Evolutionary conservation across 2,113 vertebrate genomes (phyloP).

Genomic region (Circaetus cinerascens): DNA sequence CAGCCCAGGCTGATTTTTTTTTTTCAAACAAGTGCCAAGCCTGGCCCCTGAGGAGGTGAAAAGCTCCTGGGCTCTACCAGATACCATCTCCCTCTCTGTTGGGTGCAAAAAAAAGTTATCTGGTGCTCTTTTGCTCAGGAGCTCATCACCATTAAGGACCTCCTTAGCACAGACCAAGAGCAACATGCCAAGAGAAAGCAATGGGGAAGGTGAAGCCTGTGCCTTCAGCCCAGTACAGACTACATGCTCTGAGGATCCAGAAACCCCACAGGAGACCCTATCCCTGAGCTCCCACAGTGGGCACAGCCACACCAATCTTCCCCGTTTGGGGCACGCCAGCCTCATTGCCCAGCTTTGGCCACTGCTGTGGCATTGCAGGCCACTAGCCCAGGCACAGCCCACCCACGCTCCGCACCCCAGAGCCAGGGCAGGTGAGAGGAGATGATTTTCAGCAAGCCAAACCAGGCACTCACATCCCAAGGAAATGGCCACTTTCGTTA

Average conservation of each 20-base stretch:
- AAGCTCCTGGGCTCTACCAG: not conserved
- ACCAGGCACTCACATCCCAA: fast-evolving
- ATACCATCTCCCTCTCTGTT: not conserved
- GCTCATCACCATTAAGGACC: not conserved
- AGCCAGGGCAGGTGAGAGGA: fast-evolving
- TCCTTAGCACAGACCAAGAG: not conserved
- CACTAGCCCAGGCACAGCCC: not conserved
- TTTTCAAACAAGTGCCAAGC: not conserved
- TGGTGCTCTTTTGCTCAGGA: not conserved
- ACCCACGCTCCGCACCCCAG: not conserved
- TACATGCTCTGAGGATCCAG: not conserved
- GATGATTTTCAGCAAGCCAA: not conserved
- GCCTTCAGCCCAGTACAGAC: not conserved
- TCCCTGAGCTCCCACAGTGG: not conserved
- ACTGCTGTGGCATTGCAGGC: fast-evolving
- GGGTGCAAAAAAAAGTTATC: not conserved
- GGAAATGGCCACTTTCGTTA: not conserved
- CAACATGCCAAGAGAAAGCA: not conserved
- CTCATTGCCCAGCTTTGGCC: not conserved
- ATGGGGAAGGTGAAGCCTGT: not conserved
- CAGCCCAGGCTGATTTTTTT: not conserved
- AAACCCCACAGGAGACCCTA: not conserved
- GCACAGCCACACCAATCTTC: fast-evolving
- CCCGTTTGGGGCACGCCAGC: not conserved
- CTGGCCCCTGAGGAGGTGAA: not conserved